Percentiles rank a stretch among this genome's conserved stretches.
Evolutionary conservation across 2,113 vertebrate species (phyloP).

Genomic region (Lethenteron reissneri): DNA sequence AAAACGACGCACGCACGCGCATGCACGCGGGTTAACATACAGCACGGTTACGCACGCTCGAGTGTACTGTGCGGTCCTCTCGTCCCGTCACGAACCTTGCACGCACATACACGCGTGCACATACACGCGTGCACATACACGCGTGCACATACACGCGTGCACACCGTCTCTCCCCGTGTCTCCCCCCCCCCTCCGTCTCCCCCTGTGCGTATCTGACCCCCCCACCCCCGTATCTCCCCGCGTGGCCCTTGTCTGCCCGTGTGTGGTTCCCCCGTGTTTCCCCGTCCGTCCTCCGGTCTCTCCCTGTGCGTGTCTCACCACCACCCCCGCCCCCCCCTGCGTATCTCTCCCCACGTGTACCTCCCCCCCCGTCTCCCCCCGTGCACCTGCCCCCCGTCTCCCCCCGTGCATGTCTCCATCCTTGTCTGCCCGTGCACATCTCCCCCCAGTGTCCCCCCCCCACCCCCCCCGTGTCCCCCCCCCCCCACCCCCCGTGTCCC

Average conservation of each 20-base stretch:
- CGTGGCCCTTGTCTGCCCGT: background rate
- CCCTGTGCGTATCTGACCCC: background rate
- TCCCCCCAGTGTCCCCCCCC: background rate
- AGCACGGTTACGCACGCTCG: constrained; percentile 23
- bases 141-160: background rate
- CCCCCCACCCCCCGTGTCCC: background rate
- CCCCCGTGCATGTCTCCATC: background rate
- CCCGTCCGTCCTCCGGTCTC: background rate
- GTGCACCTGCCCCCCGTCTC: background rate
- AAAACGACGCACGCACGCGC: no score
- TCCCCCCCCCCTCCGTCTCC: background rate
- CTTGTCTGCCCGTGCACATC: background rate
- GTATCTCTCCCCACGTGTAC: background rate
- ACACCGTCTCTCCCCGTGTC: background rate
- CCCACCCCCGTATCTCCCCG: background rate
- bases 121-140: no score
- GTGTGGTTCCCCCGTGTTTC: background rate
- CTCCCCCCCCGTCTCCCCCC: background rate
- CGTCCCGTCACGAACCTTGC: constrained; percentile 63
- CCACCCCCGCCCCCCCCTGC: background rate
- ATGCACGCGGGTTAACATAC: no score
- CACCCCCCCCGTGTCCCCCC: background rate
- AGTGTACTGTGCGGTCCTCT: constrained; percentile 63
- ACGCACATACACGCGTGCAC: background rate
- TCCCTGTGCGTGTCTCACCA: background rate